Evolutionary conservation across 2,888 invertebrate genomes (phyloP).

Genomic region (Campoletis raptor): DNA sequence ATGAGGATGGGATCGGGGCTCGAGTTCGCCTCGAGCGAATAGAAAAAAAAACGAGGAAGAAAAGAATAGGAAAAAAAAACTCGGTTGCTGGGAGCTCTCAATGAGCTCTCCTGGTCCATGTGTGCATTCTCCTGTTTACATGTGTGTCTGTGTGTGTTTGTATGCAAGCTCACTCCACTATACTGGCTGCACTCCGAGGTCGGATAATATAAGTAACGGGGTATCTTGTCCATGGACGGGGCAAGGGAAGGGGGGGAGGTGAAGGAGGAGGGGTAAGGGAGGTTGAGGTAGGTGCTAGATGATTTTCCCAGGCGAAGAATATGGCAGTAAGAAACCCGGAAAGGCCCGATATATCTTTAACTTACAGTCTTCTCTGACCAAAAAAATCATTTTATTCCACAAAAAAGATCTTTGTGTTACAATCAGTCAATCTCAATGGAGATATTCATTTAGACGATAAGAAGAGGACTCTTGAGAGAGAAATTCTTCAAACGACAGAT

Average conservation of each 20-base stretch:
- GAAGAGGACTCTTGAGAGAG: not conserved
- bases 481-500: not conserved
- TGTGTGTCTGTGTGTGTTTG: not conserved
- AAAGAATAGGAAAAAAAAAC: constrained; percentile 46
- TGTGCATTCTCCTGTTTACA: not conserved
- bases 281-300: constrained; percentile 68
- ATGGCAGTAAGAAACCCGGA: constrained; percentile 70
- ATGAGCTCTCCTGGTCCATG: constrained; percentile 50
- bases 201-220: constrained; percentile 70
- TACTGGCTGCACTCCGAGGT: constrained; percentile 65
- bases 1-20: constrained; percentile 66
- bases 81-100: constrained; percentile 69
- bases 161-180: constrained; percentile 60
- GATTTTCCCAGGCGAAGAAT: constrained; percentile 67
- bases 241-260: constrained; percentile 21
- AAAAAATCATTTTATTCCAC: not conserved
- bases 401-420: not conserved
- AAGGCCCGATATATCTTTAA: constrained; percentile 66
- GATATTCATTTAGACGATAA: not conserved
- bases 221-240: constrained; percentile 66
- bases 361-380: constrained; percentile 32
- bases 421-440: constrained; percentile 1
- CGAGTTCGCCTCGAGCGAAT: constrained; percentile 67
- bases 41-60: constrained; percentile 25
- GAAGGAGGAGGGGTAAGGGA: constrained; percentile 48